These are phyloP conservation scores for Tromatobia lineatoria DNA, from an alignment of 2,888 invertebrate genomes.

Conservation along the genomic window DNA sequence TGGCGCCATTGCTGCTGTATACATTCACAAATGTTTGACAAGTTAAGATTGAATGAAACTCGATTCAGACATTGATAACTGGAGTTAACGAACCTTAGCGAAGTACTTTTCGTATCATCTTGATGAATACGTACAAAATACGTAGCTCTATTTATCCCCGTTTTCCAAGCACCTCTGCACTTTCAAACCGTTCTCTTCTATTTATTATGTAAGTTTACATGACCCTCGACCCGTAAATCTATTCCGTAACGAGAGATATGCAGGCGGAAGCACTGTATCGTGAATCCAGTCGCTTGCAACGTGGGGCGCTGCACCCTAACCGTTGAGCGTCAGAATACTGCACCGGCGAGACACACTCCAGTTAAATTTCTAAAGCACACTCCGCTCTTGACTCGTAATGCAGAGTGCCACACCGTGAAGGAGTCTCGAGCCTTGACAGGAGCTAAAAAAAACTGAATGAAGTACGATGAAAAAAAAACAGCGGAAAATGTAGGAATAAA, in stretches of 20 bases:
- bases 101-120: slow-evolving; percentile 68
- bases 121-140: slow-evolving; percentile 11
- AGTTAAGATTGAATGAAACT: slow-evolving; percentile 73
- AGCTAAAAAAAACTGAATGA: slow-evolving; percentile 47
- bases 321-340: slow-evolving; percentile 44
- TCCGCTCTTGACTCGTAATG: slow-evolving; percentile 45
- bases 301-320: slow-evolving; percentile 29
- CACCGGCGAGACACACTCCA: slow-evolving; percentile 53
- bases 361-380: slow-evolving; percentile 63
- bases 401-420: slow-evolving; percentile 48
- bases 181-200: slow-evolving; percentile 3
- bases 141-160: not conserved
- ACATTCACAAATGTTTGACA: not conserved
- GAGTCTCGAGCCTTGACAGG: slow-evolving; percentile 52
- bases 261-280: slow-evolving; percentile 49
- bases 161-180: slow-evolving; percentile 2
- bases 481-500: slow-evolving; percentile 37
- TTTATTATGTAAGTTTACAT: slow-evolving; percentile 14
- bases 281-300: slow-evolving; percentile 24
- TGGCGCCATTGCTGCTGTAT: not conserved
- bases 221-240: slow-evolving; percentile 42
- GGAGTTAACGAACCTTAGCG: slow-evolving; percentile 71
- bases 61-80: slow-evolving; percentile 73
- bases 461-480: slow-evolving; percentile 39
- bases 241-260: slow-evolving; percentile 52